Evolutionary conservation across 2,888 invertebrate genomes (phyloP), one percentile per base, ranked within the genome.

Genomic region (Athalia circularis): DNA sequence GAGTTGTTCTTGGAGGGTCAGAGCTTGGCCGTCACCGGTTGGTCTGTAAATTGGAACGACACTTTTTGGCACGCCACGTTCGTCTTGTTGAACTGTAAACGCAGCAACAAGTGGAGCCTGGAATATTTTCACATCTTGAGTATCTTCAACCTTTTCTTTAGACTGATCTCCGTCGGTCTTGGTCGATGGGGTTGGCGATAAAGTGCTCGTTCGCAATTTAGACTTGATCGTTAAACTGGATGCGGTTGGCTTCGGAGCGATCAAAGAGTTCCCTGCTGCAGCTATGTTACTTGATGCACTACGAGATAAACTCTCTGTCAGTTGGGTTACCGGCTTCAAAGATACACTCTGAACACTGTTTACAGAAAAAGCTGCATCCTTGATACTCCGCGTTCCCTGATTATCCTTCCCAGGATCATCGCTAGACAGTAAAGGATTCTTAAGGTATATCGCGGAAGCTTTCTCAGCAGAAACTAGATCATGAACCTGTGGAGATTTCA

Each of bases 21-120:
- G 77, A 3, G 89, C 88, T 79, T 88, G 88, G 0, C 86, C 86
- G 52, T 90, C 87, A 15, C 86, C 88, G 29, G 85, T 84, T 81
- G 92, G 92, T 85, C 93, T 93, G 85, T 92, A 94, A 84, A 96
- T 92, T 0, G 96, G 95, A 74, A 95, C 94, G 0, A 96, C 95
- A 88, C 94, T 95, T 84, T 95, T 95, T 0, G 96, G 95, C n/a
- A 94, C 87, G 0, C 96, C 96, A 48, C 92, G 92, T 82, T 94
- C 94, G 86, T 96, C 96, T 89, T 96, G 95, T 82, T 96, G 96
- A 0, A 96, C 95, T 0, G 96, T 96, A 85, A 96, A 96, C 0
- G 96, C 96, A 3, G 96, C 95, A 0, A 96, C 95, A 79, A 96
- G 88, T 0, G 96, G 96, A 3, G 96, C 96, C 83, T 94, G 94